Conservation (phyloP, 2,113 vertebrate genomes). For the Lamprotornis superbus region DNA sequence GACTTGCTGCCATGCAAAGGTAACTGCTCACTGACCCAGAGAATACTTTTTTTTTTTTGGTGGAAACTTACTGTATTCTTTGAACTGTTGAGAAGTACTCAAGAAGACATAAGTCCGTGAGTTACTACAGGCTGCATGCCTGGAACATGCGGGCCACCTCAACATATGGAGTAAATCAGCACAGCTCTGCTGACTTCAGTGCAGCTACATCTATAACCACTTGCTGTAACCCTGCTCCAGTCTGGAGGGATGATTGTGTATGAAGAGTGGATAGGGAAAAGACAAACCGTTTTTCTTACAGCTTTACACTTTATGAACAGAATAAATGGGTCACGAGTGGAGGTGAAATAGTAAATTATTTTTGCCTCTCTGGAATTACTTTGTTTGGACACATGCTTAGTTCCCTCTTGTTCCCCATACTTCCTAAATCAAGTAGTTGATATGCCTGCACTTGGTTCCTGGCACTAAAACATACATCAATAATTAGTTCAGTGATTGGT, state of each 20-base stretch:
- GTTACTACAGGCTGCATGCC: not conserved
- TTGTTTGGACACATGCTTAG: not conserved
- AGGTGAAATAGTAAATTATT: not conserved
- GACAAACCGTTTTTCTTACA: not conserved
- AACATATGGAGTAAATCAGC: conserved; percentile 1
- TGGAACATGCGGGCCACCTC: not conserved
- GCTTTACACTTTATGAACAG: not conserved
- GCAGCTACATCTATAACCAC: not conserved
- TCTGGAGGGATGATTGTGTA: not conserved
- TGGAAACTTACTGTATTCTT: not conserved
- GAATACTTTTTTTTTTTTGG: not conserved
- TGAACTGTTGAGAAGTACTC: conserved; percentile 5
- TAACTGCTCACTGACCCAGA: not conserved
- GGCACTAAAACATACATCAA: not conserved
- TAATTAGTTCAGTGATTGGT: not conserved
- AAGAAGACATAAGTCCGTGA: not conserved
- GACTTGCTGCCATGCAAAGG: not conserved
- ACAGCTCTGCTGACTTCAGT: not conserved
- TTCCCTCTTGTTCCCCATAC: not conserved
- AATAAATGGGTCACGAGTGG: not conserved
- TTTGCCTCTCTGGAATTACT: not conserved
- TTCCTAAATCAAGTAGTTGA: conserved; percentile 29
- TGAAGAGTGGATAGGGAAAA: not conserved
- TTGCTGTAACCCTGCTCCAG: not conserved
- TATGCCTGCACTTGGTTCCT: not conserved